Evolutionary conservation across 2,797 vertebrate genomes (phyloP).

Genomic region (Phataginus tetradactyla): DNA sequence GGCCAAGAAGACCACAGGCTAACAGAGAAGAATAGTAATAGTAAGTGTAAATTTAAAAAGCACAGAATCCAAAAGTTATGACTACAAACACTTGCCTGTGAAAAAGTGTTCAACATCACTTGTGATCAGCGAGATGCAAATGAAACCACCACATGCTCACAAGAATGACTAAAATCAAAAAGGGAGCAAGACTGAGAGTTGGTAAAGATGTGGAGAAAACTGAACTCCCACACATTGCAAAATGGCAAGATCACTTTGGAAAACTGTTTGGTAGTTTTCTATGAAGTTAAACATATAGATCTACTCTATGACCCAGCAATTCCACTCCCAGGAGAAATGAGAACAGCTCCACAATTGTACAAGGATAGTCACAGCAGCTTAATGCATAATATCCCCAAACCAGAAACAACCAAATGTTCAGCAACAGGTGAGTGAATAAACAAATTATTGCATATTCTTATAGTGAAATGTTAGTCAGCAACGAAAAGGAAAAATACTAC

Average conservation of each 20-base stretch:
- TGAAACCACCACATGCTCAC: neutral
- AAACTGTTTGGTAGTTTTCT: neutral
- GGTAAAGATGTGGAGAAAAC: neutral
- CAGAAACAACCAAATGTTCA: neutral
- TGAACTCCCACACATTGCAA: neutral
- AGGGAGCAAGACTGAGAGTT: neutral
- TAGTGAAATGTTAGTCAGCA: neutral
- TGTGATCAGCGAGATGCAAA: neutral
- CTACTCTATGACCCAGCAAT: neutral
- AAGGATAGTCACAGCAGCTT: neutral
- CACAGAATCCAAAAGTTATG: neutral
- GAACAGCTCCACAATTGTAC: neutral
- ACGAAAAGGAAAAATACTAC: neutral
- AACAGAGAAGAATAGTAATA: conserved; percentile 1
- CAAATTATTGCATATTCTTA: neutral
- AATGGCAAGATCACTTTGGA: neutral
- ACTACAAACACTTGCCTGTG: conserved; percentile 5
- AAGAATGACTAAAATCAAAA: neutral
- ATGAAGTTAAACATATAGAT: neutral
- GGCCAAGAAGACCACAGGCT: neutral
- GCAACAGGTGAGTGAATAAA: neutral
- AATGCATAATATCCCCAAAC: neutral
- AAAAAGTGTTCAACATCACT: neutral
- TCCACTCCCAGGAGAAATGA: neutral
- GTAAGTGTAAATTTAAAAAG: neutral